Base-by-base conservation (phyloP, 2,888 invertebrate species). In the Pomacea canaliculata region DNA sequence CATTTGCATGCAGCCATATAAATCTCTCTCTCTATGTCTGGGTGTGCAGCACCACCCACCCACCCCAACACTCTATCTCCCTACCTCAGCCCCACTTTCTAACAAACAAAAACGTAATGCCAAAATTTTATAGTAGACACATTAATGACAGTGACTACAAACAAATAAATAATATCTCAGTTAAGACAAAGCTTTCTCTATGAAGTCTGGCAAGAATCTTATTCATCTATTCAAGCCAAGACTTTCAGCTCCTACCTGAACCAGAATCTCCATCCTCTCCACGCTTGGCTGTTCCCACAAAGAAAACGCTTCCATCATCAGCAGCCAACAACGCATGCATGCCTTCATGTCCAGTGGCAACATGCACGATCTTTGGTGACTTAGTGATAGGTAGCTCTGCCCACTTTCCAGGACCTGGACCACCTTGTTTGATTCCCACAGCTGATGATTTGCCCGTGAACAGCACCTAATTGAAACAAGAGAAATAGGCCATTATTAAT, bases 191-290 rank as follows among this genome's bases (percentile, higher is more conserved):
- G 51, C 51, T 16, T 16, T 56, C 51, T 16, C 51, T 56, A 2
- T 56, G 51, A 56, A 8, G 16, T 56, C 4, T 7, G 8, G 51
- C 51, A 56, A 13, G 1, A 56, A 56, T 13, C 51, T 13, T 16
- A 51, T 51, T 51, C 8, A 10, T 13, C 13, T 16, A 56, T 56
- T 56, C 51, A 13, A 13, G 51, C 51, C 51, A 56, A 56, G 51
- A 10, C 51, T 56, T 56, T 56, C 12, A 13, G 13, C 51, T 10
- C 51, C 7, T 63, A 87, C 87, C 85, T 49, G 85, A 77, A 78
- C 93, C 94, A 80, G 94, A 94, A 88, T 98, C 98, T 0, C 97
- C 97, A 90, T 98, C 98, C 91, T 98, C 98, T 49, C 98, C 98
- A 7, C 97, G 93, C 0, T 96, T 93, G 0, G 98, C 96, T 12